phyloP scores from a whole-genome alignment of 2,113 vertebrate genomes.

The Raja brachyura region DNA sequence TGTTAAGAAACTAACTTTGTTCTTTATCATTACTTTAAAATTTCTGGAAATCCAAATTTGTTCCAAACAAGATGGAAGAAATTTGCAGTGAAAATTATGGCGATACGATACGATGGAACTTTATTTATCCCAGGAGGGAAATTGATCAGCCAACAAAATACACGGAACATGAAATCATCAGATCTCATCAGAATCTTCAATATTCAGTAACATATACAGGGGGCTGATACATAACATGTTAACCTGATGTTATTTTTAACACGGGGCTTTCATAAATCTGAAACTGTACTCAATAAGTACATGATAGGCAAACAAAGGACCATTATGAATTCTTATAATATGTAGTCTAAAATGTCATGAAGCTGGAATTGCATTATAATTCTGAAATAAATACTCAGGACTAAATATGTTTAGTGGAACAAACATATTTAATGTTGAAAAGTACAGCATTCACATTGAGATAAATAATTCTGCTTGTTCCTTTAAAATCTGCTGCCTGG shows the following conservation, averaged over 20 bases:
- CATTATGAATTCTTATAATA: not conserved
- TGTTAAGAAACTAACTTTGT: not conserved
- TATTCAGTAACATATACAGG: not conserved
- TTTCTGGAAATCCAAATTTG: not conserved
- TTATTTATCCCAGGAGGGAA: no score
- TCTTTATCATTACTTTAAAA: not conserved
- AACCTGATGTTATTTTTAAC: not conserved
- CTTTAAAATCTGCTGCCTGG: not conserved
- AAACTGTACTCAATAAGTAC: not conserved
- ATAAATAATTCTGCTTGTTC: not conserved
- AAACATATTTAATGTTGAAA: not conserved
- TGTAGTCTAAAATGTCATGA: not conserved
- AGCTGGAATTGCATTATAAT: not conserved
- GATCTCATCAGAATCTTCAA: not conserved
- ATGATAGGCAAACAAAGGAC: not conserved
- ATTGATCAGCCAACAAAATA: no score
- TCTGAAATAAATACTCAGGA: not conserved
- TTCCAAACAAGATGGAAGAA: not conserved
- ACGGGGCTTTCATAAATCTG: not conserved
- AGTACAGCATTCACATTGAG: not conserved
- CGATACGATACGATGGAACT: not conserved
- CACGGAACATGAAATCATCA: not conserved
- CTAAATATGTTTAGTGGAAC: not conserved
- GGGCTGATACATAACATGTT: not conserved
- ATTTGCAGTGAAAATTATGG: not conserved